A percentile compares a stretch with the other conserved stretches of the same genome.
phyloP scores from a whole-genome alignment of 2,888 invertebrate genomes.

The Meghimatium bilineatum region DNA sequence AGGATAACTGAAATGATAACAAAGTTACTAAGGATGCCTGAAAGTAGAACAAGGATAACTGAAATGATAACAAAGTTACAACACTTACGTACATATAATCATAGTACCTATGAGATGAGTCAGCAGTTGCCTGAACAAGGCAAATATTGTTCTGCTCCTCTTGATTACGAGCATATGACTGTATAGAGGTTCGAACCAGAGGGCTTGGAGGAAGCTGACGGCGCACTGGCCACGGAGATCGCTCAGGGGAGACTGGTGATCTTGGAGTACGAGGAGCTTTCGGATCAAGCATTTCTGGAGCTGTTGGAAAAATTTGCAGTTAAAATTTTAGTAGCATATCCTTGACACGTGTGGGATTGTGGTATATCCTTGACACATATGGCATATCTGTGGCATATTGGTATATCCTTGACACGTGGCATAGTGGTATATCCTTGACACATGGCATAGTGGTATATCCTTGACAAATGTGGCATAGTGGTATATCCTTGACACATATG shows the following conservation, averaged over 20 bases:
- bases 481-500: no score
- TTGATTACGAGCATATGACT: conserved; percentile 71
- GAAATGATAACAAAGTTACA: conserved; percentile 40
- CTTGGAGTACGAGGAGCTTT: conserved; percentile 62
- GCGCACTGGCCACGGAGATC: conserved; percentile 52
- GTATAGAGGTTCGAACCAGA: conserved; percentile 61
- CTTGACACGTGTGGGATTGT: no score
- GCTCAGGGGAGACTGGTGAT: conserved; percentile 33
- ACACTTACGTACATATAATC: conserved; percentile 49
- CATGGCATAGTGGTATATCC: no score
- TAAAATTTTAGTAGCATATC: no score
- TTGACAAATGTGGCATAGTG: no score
- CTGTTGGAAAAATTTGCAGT: conserved; percentile 58
- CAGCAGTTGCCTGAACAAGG: conserved; percentile 60
- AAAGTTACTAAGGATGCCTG: background rate
- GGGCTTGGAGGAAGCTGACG: conserved; percentile 62
- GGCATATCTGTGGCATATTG: no score
- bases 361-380: no score
- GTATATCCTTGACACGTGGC: no score
- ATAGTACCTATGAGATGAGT: conserved; percentile 64
- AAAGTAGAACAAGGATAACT: background rate
- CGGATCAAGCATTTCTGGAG: conserved; percentile 77
- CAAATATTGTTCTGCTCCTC: conserved; percentile 72
- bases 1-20: background rate
- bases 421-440: no score